phyloP scores from a whole-genome alignment of 2,113 vertebrate species.

The Xiphophorus couchianus region DNA sequence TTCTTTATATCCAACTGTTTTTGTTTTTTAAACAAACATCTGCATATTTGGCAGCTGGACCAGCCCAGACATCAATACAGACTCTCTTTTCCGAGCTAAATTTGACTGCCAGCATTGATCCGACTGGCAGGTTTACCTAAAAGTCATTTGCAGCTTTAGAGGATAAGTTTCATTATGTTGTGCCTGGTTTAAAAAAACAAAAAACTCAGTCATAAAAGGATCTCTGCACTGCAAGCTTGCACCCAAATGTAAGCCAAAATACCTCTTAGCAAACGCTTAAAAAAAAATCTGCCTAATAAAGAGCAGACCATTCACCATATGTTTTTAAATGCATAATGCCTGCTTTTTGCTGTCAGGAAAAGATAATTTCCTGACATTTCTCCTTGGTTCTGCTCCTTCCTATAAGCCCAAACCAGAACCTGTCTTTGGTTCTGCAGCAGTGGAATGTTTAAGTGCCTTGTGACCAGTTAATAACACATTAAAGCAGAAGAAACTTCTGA shows the following conservation, averaged over 20 bases:
- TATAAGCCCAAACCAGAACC: constrained; percentile 3
- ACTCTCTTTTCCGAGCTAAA: constrained; percentile 11
- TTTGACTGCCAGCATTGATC: constrained; percentile 11
- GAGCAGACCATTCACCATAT: not conserved
- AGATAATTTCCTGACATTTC: not conserved
- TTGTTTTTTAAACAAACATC: not conserved
- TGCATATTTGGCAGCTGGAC: constrained; percentile 19
- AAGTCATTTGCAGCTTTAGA: constrained; percentile 24
- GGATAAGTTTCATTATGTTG: constrained; percentile 3
- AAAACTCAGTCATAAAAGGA: not conserved
- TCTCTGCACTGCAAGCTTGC: not conserved
- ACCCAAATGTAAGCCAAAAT: not conserved
- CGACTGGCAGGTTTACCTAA: constrained; percentile 28
- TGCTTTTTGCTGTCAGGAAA: not conserved
- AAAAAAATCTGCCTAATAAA: not conserved
- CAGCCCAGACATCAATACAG: constrained; percentile 8
- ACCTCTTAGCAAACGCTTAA: not conserved
- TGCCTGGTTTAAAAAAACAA: constrained; percentile 1
- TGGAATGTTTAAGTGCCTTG: constrained; percentile 3
- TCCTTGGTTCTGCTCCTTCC: constrained; percentile 5
- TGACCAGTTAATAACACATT: constrained; percentile 26
- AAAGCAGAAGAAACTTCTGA: constrained; percentile 37
- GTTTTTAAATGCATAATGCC: not conserved
- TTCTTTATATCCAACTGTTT: not conserved
- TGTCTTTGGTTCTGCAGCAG: not conserved